A percentile compares a stretch with the other conserved stretches of the same genome.
These are phyloP conservation scores for Tenebrosternarchus preto DNA, from an alignment of 2,113 vertebrate species.

Conservation along the genomic window DNA sequence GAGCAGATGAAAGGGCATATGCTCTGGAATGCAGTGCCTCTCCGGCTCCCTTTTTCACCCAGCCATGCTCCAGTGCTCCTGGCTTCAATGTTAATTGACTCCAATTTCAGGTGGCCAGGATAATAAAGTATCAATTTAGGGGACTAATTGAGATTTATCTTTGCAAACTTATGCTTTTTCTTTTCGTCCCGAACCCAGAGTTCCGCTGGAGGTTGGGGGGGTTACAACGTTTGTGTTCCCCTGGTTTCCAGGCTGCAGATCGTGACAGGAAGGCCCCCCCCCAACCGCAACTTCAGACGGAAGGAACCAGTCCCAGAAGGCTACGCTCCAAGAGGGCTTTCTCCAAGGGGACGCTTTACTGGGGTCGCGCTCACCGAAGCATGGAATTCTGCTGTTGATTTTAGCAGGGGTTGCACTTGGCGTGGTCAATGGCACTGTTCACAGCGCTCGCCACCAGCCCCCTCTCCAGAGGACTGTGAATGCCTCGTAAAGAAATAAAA, in stretches of 20 bases:
- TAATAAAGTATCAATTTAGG: constrained; percentile 49
- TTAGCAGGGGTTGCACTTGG: constrained; percentile 63
- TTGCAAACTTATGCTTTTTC: constrained; percentile 11
- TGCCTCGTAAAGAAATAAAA: constrained; percentile 65
- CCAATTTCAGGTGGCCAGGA: constrained; percentile 33
- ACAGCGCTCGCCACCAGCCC: constrained; percentile 62
- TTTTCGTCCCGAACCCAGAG: background rate
- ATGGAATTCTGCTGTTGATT: constrained; percentile 71
- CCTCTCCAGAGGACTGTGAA: constrained; percentile 60
- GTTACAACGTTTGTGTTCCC: constrained; percentile 46
- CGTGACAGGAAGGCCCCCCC: background rate
- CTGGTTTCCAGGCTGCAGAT: constrained; percentile 36
- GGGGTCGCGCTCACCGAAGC: constrained; percentile 64
- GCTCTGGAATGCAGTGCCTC: constrained; percentile 38
- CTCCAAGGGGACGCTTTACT: constrained; percentile 65
- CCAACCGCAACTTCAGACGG: background rate
- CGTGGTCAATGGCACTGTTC: constrained; percentile 66
- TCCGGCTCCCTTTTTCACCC: constrained; percentile 23
- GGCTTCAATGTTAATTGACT: constrained; percentile 40
- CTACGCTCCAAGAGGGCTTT: constrained; percentile 41
- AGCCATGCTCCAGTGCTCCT: constrained; percentile 34
- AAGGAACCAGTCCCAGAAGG: constrained; percentile 53
- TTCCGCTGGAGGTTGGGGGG: constrained; percentile 44
- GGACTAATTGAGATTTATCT: constrained; percentile 46
- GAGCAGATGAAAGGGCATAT: constrained; percentile 43